phyloP scores from a whole-genome alignment of 1,140 invertebrate species.

The Zaprionus vittiger region DNA sequence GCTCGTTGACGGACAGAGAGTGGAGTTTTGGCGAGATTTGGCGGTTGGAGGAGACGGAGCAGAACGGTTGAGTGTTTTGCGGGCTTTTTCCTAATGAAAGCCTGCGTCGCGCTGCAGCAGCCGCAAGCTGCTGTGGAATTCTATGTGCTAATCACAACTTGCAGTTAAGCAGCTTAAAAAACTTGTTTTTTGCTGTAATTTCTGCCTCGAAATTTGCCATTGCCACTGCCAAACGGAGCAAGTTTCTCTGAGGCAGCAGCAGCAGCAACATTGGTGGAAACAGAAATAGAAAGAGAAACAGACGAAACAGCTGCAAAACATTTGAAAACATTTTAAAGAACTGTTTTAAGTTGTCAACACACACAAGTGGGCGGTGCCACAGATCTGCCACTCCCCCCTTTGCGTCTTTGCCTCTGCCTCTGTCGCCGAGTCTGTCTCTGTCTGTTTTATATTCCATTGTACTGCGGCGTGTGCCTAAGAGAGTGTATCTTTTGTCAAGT shows the following conservation, averaged over 20 bases:
- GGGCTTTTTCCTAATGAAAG: conserved; percentile 63
- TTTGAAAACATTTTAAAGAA: conserved; percentile 36
- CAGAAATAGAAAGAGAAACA: neutral
- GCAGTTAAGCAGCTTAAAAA: conserved; percentile 77
- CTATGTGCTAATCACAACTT: conserved; percentile 77
- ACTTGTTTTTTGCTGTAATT: conserved; percentile 74
- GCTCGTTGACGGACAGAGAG: conserved; percentile 11
- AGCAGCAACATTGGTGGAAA: neutral
- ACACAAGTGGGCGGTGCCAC: conserved; percentile 21
- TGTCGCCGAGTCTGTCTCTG: neutral
- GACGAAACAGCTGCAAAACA: conserved; percentile 40
- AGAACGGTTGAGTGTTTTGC: conserved; percentile 27
- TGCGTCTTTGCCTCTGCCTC: neutral
- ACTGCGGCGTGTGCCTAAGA: conserved; percentile 12
- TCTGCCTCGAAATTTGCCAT: conserved; percentile 32
- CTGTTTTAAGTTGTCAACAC: conserved; percentile 38
- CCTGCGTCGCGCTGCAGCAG: conserved; percentile 54
- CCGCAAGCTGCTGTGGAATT: conserved; percentile 54
- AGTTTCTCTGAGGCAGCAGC: conserved; percentile 13
- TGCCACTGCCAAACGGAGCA: conserved; percentile 18
- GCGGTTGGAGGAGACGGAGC: neutral
- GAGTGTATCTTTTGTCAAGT: conserved; percentile 63
- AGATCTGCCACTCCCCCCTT: neutral
- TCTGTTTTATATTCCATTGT: conserved; percentile 17
- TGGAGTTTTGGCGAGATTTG: conserved; percentile 28